These are phyloP conservation scores for Luperina testacea DNA, from an alignment of 2,888 invertebrate species.

Conservation along the genomic window DNA sequence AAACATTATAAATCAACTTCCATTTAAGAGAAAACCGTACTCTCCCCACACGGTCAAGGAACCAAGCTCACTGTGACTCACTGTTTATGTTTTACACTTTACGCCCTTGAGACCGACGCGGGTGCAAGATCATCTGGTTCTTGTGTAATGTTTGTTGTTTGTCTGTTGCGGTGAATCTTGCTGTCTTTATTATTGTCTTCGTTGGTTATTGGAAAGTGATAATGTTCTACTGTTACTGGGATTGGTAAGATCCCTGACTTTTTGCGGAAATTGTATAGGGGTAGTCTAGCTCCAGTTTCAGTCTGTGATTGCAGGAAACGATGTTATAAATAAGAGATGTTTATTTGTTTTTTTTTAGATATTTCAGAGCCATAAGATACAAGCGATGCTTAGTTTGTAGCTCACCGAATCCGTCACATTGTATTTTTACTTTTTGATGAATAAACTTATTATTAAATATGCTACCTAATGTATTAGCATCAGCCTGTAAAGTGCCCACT, in stretches of 20 bases:
- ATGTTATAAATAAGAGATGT: no score
- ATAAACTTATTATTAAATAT: not conserved
- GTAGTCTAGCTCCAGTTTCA: not conserved
- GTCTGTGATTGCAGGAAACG: not conserved
- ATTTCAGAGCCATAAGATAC: no score
- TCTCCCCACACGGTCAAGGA: conserved; percentile 50
- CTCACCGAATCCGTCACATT: no score
- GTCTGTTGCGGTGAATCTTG: conserved; percentile 42
- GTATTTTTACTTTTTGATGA: no score
- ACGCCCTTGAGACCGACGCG: conserved; percentile 51
- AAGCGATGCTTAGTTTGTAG: no score
- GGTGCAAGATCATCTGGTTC: conserved; percentile 49
- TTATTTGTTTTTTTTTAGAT: no score
- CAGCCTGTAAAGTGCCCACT: not conserved
- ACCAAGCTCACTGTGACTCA: conserved; percentile 50
- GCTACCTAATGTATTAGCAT: not conserved
- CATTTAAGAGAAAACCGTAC: conserved; percentile 19
- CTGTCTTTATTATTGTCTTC: conserved; percentile 29
- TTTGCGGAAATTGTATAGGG: not conserved
- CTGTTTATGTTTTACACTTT: conserved; percentile 52
- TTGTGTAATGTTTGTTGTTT: conserved; percentile 58
- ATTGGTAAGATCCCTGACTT: not conserved
- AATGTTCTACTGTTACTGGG: not conserved
- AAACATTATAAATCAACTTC: conserved; percentile 12
- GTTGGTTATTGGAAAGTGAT: conserved; percentile 14